Base-by-base conservation (phyloP, 37 sponge, comb jelly and placozoan genomes). In the Lycopodina hypogea region DNA sequence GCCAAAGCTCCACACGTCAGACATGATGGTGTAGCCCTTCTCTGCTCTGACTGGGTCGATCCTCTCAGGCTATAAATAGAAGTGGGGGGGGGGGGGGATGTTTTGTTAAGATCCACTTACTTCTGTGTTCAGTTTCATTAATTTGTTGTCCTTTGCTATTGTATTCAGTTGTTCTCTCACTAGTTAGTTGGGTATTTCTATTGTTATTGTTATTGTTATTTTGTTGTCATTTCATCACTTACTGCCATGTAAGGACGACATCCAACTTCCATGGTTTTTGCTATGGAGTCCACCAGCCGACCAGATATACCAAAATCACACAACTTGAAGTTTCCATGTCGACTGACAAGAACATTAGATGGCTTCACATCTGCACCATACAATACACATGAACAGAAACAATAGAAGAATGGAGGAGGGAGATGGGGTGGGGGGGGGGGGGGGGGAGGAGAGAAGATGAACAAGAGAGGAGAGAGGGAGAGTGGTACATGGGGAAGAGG, bases 1-100 rank as follows among this genome's bases (percentile, higher is more conserved):
- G 14, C 97, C 97, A 81, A 93, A 85, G 60, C 92, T 91, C 97
- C 97, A 97, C 32, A 97, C 94, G 61, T 97, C 97, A 18, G 97
- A 88, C 48, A 89, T 84, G 39, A 97, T 88, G 69, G 93, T 92
- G 80, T 91, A 97, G n/a, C 97, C 97, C 22, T 71, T 72, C 37
- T 71, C 77, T 4, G 90, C 86, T 45, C 52, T 83, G 17, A 11
- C 56, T 0, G 95, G 95, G 63, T 91, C 87, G 57, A 94, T 94
- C 69, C 95, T 88, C 80, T 94, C 95, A 0, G 95, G 95, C 91
- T 92, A 42, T 36, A 56, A 35, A 34, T 45, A 4, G 9, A 45
- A n/a, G n/a, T n/a, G n/a, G 24, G 18, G 42, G 40, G 59, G 37
- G 11, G 58, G 58, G 37, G 58, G 11, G 36, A 21, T 32, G 53